Evolutionary conservation across 2,797 vertebrate species (phyloP), one percentile per base, ranked within the genome.

Genomic region (Pempheris klunzingeri): DNA sequence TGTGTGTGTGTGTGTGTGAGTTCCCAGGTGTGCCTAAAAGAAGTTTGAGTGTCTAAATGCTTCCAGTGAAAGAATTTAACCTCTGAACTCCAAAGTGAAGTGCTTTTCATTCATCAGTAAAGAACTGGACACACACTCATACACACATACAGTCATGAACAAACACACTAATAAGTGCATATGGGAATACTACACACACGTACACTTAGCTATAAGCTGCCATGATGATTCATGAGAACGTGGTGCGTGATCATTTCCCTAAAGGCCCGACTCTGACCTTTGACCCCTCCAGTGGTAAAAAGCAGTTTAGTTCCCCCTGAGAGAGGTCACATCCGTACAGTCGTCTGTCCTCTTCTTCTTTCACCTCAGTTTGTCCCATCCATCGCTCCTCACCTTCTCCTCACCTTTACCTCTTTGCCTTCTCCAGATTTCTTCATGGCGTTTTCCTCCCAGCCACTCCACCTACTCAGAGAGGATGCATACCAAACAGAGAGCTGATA

Each of bases 31-130:
- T 72, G 67, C 22, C 36, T 69, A 15, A 55, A 74, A 58, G 26
- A 28, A 41, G 15, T 77, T 65, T 78, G 49, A 61, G 61, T 75
- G 70, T 84, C 71, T 81, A 73, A 84, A 80, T 79, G 80, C 84
- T 82, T 84, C 82, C 77, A 84, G 75, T 77, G 67, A 67, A 86
- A 83, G 81, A 86, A 85, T 88, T 86, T 89, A 82, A 87, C 84
- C 88, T 72, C 50, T 82, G 80, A 77, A 32, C 86, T 80, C 49
- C 2, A 10, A 28, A 82, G 62, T n/a, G 79, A 86, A 71, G 57
- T 81, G 67, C 12, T 57, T 75, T 74, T 77, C 81, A 82, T 89
- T 85, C 46, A 80, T 90, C 82, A 87, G 53, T 30, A 38, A 64
- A 32, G 62, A 75, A 78, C 47, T 63, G 76, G 72, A 71, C 52